Conservation (phyloP, 1,140 invertebrate genomes). For the Vollenhovia emeryi region DNA sequence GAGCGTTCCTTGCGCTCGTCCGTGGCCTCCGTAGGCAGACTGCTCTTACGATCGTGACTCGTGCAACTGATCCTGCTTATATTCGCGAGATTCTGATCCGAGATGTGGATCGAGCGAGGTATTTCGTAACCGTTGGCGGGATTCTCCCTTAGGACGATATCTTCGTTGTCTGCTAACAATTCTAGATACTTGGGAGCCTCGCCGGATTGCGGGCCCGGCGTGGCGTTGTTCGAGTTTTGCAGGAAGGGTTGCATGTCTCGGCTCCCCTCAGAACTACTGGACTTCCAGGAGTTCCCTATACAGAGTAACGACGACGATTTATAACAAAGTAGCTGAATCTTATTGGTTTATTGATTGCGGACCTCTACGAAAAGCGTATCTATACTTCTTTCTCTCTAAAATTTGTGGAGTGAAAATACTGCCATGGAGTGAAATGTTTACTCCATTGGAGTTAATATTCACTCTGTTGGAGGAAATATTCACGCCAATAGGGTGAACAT, state of each 20-base stretch:
- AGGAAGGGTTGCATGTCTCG: conserved; percentile 81
- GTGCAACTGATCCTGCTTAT: conserved; percentile 42
- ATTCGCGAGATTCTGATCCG: conserved; percentile 62
- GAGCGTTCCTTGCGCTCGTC: conserved; percentile 43
- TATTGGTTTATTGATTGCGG: background rate
- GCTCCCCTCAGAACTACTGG: conserved; percentile 81
- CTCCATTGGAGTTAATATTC: too few relatives aligned
- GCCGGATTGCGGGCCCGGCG: conserved; percentile 67
- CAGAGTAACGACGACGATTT: conserved; percentile 12
- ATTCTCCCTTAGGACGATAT: conserved; percentile 81
- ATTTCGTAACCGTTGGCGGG: conserved; percentile 87
- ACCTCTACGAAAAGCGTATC: background rate
- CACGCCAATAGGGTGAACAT: too few relatives aligned
- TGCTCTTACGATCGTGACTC: conserved; percentile 55
- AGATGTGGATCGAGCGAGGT: conserved; percentile 82
- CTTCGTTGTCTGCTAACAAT: conserved; percentile 84
- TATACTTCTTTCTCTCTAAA: too few relatives aligned
- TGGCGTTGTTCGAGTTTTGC: conserved; percentile 77
- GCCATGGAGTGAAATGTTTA: too few relatives aligned
- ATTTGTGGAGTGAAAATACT: too few relatives aligned
- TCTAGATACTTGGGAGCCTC: conserved; percentile 87
- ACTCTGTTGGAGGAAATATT: too few relatives aligned
- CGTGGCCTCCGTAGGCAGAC: conserved; percentile 21
- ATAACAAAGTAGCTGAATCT: background rate
- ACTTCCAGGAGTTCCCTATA: conserved; percentile 83